phyloP scores from a whole-genome alignment of 2,888 invertebrate genomes.

The Yponomeuta sedellus region DNA sequence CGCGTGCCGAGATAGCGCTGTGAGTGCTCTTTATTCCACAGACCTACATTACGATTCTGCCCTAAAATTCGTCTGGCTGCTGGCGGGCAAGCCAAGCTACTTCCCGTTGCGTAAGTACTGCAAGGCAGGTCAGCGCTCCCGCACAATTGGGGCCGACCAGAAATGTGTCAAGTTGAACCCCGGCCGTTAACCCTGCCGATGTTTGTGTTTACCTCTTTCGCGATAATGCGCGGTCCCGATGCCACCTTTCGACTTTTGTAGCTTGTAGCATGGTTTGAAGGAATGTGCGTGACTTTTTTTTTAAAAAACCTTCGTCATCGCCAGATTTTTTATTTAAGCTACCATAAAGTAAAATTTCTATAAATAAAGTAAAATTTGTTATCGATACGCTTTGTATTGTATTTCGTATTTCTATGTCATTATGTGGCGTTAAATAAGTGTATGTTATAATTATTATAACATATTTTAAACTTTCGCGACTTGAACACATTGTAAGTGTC shows the following conservation, averaged over 20 bases:
- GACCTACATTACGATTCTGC: slow-evolving; percentile 1
- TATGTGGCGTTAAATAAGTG: no score
- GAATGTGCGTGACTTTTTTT: not conserved
- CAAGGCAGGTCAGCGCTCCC: slow-evolving; percentile 57
- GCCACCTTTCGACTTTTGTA: not conserved
- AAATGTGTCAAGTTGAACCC: slow-evolving; percentile 75
- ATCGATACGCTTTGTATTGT: no score
- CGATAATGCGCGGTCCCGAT: slow-evolving; percentile 27
- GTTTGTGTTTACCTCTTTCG: slow-evolving; percentile 59
- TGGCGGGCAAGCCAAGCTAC: slow-evolving; percentile 32
- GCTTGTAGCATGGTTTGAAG: not conserved
- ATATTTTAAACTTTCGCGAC: no score
- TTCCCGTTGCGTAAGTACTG: slow-evolving; percentile 61
- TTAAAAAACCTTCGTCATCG: no score
- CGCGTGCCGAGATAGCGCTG: not conserved
- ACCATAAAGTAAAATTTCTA: no score
- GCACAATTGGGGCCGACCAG: slow-evolving; percentile 65
- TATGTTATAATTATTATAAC: no score
- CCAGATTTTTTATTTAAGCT: no score
- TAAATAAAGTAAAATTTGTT: no score
- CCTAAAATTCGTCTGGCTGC: not conserved
- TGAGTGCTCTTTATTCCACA: not conserved
- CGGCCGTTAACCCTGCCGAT: slow-evolving; percentile 58
- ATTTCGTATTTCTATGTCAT: no score
- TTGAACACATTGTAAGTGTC: no score